Conservation (phyloP, 2,888 invertebrate genomes). For the Pollenia griseotomentosa region DNA sequence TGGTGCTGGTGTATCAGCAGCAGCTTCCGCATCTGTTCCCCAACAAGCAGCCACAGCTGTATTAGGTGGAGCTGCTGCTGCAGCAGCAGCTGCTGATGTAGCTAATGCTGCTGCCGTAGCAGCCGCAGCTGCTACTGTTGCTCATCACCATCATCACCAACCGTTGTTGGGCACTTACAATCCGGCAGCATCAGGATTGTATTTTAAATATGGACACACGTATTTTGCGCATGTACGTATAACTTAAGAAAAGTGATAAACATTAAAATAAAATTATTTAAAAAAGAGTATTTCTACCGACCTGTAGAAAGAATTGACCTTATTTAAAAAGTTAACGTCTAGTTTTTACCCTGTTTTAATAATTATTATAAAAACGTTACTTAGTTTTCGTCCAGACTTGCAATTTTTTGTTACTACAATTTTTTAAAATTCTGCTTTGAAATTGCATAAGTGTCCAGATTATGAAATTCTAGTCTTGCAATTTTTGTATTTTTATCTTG, state of each 20-base stretch:
- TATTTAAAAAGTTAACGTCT: background rate
- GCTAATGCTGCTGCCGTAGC: constrained; percentile 81
- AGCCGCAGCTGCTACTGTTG: constrained; percentile 77
- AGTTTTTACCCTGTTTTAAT: background rate
- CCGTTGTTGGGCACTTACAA: constrained; percentile 85
- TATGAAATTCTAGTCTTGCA: too few relatives aligned
- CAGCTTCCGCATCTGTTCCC: constrained; percentile 76
- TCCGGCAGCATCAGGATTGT: constrained; percentile 84
- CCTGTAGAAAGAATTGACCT: too few relatives aligned
- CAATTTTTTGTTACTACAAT: too few relatives aligned
- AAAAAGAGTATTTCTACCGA: too few relatives aligned
- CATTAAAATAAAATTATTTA: background rate
- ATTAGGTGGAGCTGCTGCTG: constrained; percentile 77
- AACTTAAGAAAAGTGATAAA: constrained; percentile 8
- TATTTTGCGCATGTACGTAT: constrained; percentile 84
- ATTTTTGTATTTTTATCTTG: too few relatives aligned
- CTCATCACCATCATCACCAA: constrained; percentile 82
- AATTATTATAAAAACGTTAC: too few relatives aligned
- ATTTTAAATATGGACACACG: constrained; percentile 84
- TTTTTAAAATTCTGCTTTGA: too few relatives aligned
- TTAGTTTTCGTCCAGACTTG: too few relatives aligned
- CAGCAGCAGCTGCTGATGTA: constrained; percentile 77
- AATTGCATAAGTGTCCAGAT: too few relatives aligned
- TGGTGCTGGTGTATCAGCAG: constrained; percentile 78
- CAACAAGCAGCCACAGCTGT: constrained; percentile 76